Conservation (phyloP, 2,888 invertebrate species). For the Acleris holmiana region DNA sequence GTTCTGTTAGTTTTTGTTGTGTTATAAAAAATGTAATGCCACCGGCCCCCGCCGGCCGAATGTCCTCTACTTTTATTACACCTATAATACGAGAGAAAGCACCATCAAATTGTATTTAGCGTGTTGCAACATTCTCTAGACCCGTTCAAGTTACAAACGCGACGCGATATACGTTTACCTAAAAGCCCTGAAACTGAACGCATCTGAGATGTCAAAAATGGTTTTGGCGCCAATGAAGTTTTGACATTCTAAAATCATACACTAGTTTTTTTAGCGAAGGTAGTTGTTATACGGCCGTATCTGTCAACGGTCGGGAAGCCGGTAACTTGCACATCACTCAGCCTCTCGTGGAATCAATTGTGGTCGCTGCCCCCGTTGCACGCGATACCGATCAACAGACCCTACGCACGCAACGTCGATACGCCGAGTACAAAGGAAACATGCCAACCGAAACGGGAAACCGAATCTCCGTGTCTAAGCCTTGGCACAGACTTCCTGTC, state of each 20-base stretch:
- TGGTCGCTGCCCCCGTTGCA: slow-evolving; percentile 73
- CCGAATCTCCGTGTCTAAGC: slow-evolving; percentile 45
- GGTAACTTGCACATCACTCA: slow-evolving; percentile 40
- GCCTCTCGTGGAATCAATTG: slow-evolving; percentile 71
- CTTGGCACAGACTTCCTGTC: slow-evolving; percentile 33
- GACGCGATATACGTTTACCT: slow-evolving; percentile 13
- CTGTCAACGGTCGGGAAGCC: slow-evolving; percentile 34
- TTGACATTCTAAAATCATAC: slow-evolving; percentile 4
- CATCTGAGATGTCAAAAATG: neutral
- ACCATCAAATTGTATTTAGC: slow-evolving; percentile 49
- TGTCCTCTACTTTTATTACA: slow-evolving; percentile 40
- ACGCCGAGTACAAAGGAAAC: slow-evolving; percentile 65
- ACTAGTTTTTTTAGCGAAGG: slow-evolving; percentile 17
- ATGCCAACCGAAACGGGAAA: slow-evolving; percentile 63
- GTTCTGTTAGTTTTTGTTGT: slow-evolving; percentile 35
- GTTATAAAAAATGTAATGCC: slow-evolving; percentile 35
- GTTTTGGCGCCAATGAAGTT: neutral
- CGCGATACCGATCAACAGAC: slow-evolving; percentile 77
- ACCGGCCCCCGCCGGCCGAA: slow-evolving; percentile 33
- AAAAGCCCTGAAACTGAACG: slow-evolving; percentile 6
- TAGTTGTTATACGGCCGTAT: slow-evolving; percentile 20
- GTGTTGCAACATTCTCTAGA: slow-evolving; percentile 38
- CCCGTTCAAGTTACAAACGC: slow-evolving; percentile 26
- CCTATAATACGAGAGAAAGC: slow-evolving; percentile 44
- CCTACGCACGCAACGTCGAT: slow-evolving; percentile 70